Evolutionary conservation across 2,113 vertebrate genomes (phyloP).

Genomic region (Phasianus colchicus): DNA sequence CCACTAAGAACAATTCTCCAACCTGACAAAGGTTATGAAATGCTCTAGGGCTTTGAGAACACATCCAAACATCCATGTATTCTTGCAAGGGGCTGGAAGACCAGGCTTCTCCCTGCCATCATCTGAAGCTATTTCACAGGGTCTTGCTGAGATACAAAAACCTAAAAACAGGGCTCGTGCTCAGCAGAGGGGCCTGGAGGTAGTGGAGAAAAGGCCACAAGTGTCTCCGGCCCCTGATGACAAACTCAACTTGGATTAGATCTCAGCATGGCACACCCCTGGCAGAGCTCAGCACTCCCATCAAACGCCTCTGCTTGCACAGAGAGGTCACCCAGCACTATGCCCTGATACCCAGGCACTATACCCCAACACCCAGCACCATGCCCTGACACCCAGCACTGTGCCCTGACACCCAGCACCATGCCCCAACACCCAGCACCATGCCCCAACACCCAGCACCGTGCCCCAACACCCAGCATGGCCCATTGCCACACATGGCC

Average conservation of each 20-base stretch:
- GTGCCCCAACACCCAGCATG: fast-evolving
- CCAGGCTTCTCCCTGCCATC: not conserved
- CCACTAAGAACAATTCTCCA: not conserved
- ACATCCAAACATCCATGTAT: fast-evolving
- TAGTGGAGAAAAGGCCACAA: not conserved
- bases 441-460: fast-evolving
- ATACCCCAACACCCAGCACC: too few species aligned
- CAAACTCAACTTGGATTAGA: fast-evolving
- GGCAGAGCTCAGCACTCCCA: not conserved
- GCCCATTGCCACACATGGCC: fast-evolving
- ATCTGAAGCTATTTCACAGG: not conserved
- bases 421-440: too few species aligned
- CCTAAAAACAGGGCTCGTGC: not conserved
- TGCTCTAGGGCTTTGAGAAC: not conserved
- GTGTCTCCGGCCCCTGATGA: not conserved
- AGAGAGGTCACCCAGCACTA: not conserved
- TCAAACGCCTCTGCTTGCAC: not conserved
- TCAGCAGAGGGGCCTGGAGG: not conserved
- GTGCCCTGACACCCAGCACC: not conserved
- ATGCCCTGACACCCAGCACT: fast-evolving
- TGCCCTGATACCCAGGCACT: too few species aligned
- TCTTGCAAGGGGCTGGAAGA: not conserved
- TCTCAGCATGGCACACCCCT: fast-evolving
- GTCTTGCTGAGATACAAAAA: not conserved
- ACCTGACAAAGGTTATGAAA: not conserved